Percentiles rank a stretch among this genome's conserved stretches.
Evolutionary conservation across 2,888 invertebrate genomes (phyloP).

Genomic region (Philaethria dido): DNA sequence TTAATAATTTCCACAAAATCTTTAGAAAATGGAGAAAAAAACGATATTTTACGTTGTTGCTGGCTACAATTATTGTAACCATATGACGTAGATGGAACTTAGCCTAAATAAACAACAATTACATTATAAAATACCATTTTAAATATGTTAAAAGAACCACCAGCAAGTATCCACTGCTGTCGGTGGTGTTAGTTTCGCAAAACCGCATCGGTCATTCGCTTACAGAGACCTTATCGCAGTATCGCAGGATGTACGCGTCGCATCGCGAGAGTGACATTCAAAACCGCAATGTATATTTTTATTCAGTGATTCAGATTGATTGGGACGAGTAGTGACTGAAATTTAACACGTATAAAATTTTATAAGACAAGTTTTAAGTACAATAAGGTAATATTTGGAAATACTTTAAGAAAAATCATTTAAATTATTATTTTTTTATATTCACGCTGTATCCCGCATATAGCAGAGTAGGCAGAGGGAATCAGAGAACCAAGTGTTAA

Average conservation of each 20-base stretch:
- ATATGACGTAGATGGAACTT: background rate
- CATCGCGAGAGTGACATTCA: constrained; percentile 43
- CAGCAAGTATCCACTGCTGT: background rate
- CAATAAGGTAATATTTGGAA: background rate
- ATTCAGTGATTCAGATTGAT: constrained; percentile 28
- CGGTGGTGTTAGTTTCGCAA: constrained; percentile 48
- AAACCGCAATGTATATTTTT: constrained; percentile 39
- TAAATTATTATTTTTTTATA: background rate
- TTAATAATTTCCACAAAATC: too few species aligned
- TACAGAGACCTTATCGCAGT: constrained; percentile 52
- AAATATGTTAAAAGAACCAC: background rate
- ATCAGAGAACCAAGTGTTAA: too few species aligned
- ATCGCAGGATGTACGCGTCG: constrained; percentile 53
- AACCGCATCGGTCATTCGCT: constrained; percentile 54
- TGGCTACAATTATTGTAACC: too few species aligned
- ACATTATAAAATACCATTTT: background rate
- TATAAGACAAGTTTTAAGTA: background rate
- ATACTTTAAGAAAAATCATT: background rate
- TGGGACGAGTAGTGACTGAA: constrained; percentile 16
- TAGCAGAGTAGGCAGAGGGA: too few species aligned
- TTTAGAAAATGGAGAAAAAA: too few species aligned
- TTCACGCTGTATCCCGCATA: too few species aligned
- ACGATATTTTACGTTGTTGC: too few species aligned
- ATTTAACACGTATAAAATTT: background rate
- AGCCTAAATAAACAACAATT: background rate